Evolutionary conservation across 23 tunicate species (phyloP), one percentile per base, ranked within the genome.

Genomic region (Botrylloides violaceus): DNA sequence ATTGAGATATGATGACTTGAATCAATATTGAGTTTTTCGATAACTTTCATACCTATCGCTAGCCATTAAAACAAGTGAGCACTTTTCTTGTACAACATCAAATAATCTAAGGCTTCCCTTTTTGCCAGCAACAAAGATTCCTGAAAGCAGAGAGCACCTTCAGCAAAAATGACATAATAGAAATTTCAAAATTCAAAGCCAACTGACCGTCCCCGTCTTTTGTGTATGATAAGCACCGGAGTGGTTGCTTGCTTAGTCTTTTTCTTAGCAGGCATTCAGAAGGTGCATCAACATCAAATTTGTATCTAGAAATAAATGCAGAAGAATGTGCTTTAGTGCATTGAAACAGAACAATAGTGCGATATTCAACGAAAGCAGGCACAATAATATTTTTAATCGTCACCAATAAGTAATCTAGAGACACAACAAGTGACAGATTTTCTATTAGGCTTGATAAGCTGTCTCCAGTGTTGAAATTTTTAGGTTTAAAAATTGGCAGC

Each of bases 151-250:
- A 65, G 15, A 60, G 0, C 21, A 15, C 1, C 24, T 25, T 25
- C 19, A 23, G 65, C 19, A 1, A 60, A 0, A 23, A 23, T 25
- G 30, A n/a, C 27, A 23, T 24, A n/a, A 60, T 1, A 6, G 9
- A 59, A 7, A 23, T 7, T 15, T 26, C 0, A 1, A 23, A 0
- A 60, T 24, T 7, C 65, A 60, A 20, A 23, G 65, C 30, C 19
- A 60, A 60, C 34, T 62, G 15, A 83, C 90, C 90, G 22, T 71
- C 78, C 4, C 82, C 90, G 61, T 70, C 77, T 34, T 75, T 29
- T 5, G 81, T 76, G 70, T 66, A 77, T 34, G 78, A 27, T 12
- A 66, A 5, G 70, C 82, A 70, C 63, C 90, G 37, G 29, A 72
- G 60, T 4, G 90, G 90, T 34, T 71, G 76, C 2, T 49, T 70